These are phyloP conservation scores for Pyrocephalus nanus DNA, from an alignment of 2,797 vertebrate species.

Conservation along the genomic window DNA sequence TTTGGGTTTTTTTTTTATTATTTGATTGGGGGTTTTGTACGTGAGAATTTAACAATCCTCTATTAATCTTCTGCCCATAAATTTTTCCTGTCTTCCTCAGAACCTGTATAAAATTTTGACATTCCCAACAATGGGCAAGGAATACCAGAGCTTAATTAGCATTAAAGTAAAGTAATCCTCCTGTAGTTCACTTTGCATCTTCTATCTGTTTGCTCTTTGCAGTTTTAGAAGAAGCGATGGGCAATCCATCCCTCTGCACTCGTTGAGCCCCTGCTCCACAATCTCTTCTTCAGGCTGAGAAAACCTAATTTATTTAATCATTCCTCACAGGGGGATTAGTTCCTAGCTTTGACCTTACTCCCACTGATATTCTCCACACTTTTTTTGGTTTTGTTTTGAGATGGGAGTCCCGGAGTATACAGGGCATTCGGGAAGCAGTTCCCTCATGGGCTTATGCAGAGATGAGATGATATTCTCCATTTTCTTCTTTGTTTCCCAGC, in stretches of 20 bases:
- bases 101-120: not conserved
- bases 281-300: not conserved
- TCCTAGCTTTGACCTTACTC: not conserved
- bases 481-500: not conserved
- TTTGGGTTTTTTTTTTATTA: not conserved
- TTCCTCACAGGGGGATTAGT: not conserved
- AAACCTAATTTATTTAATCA: not conserved
- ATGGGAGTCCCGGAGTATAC: not conserved
- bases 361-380: not conserved
- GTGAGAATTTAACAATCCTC: not conserved
- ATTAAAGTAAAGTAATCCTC: not conserved
- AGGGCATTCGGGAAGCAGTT: not conserved
- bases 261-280: accelerated
- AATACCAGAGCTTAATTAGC: not conserved
- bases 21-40: not conserved
- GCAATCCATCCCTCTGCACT: not conserved
- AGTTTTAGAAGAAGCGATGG: not conserved
- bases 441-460: not conserved
- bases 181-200: not conserved
- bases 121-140: not conserved
- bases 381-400: not conserved
- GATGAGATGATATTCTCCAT: not conserved
- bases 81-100: not conserved
- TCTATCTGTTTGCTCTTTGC: not conserved
- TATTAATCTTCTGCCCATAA: not conserved